Base-by-base conservation (phyloP, 1,140 invertebrate genomes). In the Aradophagus sp. region DNA sequence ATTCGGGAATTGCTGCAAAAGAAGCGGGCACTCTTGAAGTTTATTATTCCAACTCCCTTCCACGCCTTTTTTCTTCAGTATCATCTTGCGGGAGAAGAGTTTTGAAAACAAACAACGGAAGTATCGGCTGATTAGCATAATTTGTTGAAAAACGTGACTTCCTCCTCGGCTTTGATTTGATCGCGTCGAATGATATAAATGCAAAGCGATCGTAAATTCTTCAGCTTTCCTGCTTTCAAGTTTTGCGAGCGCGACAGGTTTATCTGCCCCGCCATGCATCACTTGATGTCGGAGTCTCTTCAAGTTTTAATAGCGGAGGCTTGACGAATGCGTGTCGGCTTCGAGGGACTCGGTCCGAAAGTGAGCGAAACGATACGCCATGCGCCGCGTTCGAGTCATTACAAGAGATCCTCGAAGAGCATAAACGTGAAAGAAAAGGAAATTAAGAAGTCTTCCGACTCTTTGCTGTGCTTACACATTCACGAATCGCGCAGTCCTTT, bases 301-400 rank as follows among this genome's bases (percentile, higher is more conserved):
- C 55, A 58, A 47, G 32, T 58, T 58, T 58, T 58, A 58, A 58
- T 47, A 58, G 55, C 41, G 19, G 32, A 58, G 31, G 42, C 55
- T 58, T 31, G 42, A 47, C 41, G 32, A 47, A 26, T 58, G 42
- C 55, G 42, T 55, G 6, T 11, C 42, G 11, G 17, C 3, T 31
- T 42, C 10, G 38, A 56, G 53, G 45, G 39, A 45, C 36, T 44
- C 15, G 8, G 10, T 19, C 39, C 39, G 20, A 45, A 44, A 44
- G 41, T 12, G 39, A 36, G 41, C 31, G 23, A 36, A 23, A 31
- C 20, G 53, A 56, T 56, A 56, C 6, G 29, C 53, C 39, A 56
- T 55, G 42, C 38, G 38, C 14, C 6, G 17, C 16, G 52, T 44
- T n/a, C 41, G 41, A n/a, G 41, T 56, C 53, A 56, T 56, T 56